Conservation (phyloP, 2,888 invertebrate genomes). For the Hybos culiciformis region DNA sequence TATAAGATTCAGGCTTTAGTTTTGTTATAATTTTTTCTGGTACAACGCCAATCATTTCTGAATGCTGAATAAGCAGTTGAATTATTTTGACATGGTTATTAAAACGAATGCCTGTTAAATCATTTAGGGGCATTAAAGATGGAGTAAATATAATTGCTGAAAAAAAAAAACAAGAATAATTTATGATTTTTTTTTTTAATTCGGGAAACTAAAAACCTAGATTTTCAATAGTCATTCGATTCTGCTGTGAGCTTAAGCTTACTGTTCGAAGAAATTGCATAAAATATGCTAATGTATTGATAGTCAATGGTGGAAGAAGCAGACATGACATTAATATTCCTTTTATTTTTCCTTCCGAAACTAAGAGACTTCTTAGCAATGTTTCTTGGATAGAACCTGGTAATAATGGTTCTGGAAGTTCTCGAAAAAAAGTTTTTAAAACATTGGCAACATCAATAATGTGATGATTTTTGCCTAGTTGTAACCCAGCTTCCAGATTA, state of each 20-base stretch:
- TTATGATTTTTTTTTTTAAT: no score
- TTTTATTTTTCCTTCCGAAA: conserved; percentile 39
- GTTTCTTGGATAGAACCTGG: conserved; percentile 56
- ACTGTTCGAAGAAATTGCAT: conserved; percentile 48
- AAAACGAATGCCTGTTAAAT: conserved; percentile 49
- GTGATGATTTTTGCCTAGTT: conserved; percentile 54
- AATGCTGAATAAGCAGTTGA: conserved; percentile 65
- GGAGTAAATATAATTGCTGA: conserved; percentile 75
- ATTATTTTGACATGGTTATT: conserved; percentile 57
- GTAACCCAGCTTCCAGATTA: conserved; percentile 55
- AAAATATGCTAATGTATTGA: conserved; percentile 67
- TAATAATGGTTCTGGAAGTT: conserved; percentile 74
- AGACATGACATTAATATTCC: conserved; percentile 53
- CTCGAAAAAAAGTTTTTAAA: conserved; percentile 71
- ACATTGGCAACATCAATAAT: conserved; percentile 77
- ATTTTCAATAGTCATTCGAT: conserved; percentile 75
- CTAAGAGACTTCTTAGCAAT: conserved; percentile 52
- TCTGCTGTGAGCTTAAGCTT: conserved; percentile 50
- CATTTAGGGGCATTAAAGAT: conserved; percentile 65
- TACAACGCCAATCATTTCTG: conserved; percentile 57
- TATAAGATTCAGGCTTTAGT: conserved; percentile 23
- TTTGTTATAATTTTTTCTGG: conserved; percentile 45
- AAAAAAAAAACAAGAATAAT: no score
- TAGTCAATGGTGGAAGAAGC: conserved; percentile 59
- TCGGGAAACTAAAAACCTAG: no score